phyloP scores from a whole-genome alignment of 2,797 vertebrate genomes.

The Hemitrygon akajei region DNA sequence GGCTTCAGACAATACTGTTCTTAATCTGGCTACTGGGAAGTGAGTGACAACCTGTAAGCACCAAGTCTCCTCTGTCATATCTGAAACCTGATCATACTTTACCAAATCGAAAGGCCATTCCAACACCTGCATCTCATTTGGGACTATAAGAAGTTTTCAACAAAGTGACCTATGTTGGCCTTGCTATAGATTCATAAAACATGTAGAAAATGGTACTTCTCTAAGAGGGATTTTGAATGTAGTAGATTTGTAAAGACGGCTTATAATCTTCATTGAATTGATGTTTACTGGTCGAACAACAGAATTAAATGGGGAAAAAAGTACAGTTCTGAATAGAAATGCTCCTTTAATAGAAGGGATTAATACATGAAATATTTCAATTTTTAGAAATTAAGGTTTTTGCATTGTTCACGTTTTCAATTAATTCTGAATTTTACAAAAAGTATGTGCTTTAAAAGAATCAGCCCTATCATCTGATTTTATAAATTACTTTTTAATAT shows the following conservation, averaged over 20 bases:
- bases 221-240: background rate
- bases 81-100: background rate
- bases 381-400: background rate
- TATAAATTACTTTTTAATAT: background rate
- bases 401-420: background rate
- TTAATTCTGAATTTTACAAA: background rate
- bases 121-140: background rate
- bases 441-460: background rate
- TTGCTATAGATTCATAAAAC: background rate
- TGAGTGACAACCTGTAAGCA: background rate
- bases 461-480: background rate
- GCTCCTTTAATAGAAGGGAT: background rate
- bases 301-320: background rate
- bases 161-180: background rate
- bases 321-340: background rate
- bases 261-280: background rate
- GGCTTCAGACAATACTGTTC: background rate
- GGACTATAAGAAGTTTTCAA: background rate
- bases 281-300: background rate
- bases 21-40: conserved; percentile 24
- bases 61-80: background rate
- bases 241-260: background rate
- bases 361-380: background rate
- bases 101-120: background rate
- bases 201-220: background rate